Percentiles rank a stretch among this genome's conserved stretches.
Evolutionary conservation across 2,797 vertebrate genomes (phyloP).

Genomic region (Odontamblyopus rebecca): DNA sequence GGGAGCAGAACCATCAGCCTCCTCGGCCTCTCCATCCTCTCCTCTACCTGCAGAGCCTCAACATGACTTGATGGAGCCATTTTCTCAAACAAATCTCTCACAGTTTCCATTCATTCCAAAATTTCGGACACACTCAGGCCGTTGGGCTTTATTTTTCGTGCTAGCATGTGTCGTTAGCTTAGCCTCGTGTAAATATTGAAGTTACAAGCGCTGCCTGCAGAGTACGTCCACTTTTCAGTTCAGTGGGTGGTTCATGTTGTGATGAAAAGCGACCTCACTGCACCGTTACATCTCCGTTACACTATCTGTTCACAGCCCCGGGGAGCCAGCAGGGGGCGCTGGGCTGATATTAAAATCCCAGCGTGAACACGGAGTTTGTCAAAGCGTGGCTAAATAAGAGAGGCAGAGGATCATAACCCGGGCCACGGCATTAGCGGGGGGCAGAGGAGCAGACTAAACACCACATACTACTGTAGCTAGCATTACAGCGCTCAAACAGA

Average conservation of each 20-base stretch:
- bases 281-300: constrained; percentile 38
- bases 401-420: not conserved
- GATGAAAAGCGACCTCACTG: constrained; percentile 25
- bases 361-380: constrained; percentile 44
- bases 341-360: constrained; percentile 42
- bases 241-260: constrained; percentile 10
- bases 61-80: too few relatives aligned
- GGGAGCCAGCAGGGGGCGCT: constrained; percentile 24
- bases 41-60: not conserved
- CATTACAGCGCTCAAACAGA: constrained; percentile 21
- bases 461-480: constrained; percentile 26
- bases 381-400: constrained; percentile 41
- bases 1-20: not conserved
- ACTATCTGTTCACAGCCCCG: constrained; percentile 49
- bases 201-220: constrained; percentile 42
- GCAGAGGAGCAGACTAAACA: constrained; percentile 64
- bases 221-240: constrained; percentile 34
- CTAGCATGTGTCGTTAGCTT: constrained; percentile 63
- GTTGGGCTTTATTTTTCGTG: constrained; percentile 50
- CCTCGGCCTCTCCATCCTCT: not conserved
- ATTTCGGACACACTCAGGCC: constrained; percentile 17
- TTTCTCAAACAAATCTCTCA: not conserved
- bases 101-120: not conserved
- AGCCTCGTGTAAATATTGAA: constrained; percentile 69
- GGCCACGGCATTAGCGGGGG: constrained; percentile 35